phyloP scores from a whole-genome alignment of 2,888 invertebrate species.

The Periphyllus acericola region DNA sequence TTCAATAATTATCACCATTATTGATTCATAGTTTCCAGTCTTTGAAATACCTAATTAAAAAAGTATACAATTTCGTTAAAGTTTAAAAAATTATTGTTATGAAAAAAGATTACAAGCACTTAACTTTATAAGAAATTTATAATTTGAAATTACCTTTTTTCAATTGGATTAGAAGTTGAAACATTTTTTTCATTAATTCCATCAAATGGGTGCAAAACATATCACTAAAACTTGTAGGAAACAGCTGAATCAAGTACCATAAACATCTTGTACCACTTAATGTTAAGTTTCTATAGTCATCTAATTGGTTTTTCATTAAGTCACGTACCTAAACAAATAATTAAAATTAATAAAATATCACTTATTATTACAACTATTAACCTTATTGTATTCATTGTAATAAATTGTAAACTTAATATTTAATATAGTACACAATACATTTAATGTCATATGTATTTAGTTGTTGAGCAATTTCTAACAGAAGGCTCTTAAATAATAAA shows the following conservation, averaged over 20 bases:
- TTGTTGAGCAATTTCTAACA: too few species aligned
- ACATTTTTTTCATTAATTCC: slow-evolving; percentile 84
- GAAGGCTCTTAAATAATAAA: too few species aligned
- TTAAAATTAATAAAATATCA: slow-evolving; percentile 46
- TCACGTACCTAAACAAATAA: slow-evolving; percentile 71
- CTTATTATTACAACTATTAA: too few species aligned
- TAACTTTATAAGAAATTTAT: background rate
- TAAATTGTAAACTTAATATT: too few species aligned
- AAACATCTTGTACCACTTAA: slow-evolving; percentile 89
- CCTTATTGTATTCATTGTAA: too few species aligned
- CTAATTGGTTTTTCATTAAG: slow-evolving; percentile 86
- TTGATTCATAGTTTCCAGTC: slow-evolving; percentile 87
- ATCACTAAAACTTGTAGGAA: slow-evolving; percentile 94
- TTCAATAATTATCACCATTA: slow-evolving; percentile 87
- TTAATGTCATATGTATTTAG: too few species aligned
- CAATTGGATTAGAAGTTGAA: slow-evolving; percentile 71
- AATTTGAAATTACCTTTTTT: slow-evolving; percentile 50
- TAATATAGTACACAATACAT: too few species aligned
- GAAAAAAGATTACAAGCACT: background rate
- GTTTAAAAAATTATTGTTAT: background rate
- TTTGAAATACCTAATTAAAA: slow-evolving; percentile 73
- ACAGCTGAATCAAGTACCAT: slow-evolving; percentile 91
- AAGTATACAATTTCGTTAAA: background rate
- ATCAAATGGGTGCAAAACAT: slow-evolving; percentile 92
- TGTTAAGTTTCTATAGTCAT: slow-evolving; percentile 86